Evolutionary conservation across 2,888 invertebrate genomes (phyloP), one percentile per base, ranked within the genome.

Genomic region (Euplagia quadripunctaria): DNA sequence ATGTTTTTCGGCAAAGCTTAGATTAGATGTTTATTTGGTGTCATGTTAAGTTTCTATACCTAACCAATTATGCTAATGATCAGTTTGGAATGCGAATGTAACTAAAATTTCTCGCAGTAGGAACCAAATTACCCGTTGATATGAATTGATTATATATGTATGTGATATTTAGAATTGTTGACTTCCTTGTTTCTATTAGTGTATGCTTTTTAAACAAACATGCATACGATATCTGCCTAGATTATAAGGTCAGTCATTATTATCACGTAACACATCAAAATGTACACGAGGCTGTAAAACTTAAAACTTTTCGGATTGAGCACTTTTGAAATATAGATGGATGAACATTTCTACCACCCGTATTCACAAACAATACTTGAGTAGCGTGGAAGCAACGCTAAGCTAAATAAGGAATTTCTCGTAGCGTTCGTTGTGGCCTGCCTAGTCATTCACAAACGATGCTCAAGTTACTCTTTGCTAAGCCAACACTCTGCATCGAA

Each of bases 21-120:
- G 43, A 66, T 74, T 66, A 66, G 61, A 67, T 69, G 76, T 75
- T 75, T 76, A 74, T 79, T 74, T 68, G 76, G 68, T 43, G 43
- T 66, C 31, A 69, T 61, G 71, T 75, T 81, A 73, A 71, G 63
- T 77, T 77, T 80, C 75, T 75, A 66, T 79, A 68, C 68, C 52
- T 31, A 31, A 49, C 61, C 16, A 69, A 79, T 77, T 75, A 83
- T 81, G 74, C 70, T 73, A 80, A 80, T 82, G 64, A 51, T 69
- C 75, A 76, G 75, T 79, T 81, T 72, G 76, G 76, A 78, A 85
- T 80, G 74, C 64, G 58, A 80, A 76, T 76, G 70, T 74, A 70
- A 69, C 79, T 76, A 72, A 61, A 72, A 70, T 71, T 77, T 82
- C 66, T 76, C 78, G 67, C 80, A 74, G 85, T 20, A 43, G 49